Base-by-base conservation (phyloP, 2,113 vertebrate species). In the Myrmophylax atrothorax region DNA sequence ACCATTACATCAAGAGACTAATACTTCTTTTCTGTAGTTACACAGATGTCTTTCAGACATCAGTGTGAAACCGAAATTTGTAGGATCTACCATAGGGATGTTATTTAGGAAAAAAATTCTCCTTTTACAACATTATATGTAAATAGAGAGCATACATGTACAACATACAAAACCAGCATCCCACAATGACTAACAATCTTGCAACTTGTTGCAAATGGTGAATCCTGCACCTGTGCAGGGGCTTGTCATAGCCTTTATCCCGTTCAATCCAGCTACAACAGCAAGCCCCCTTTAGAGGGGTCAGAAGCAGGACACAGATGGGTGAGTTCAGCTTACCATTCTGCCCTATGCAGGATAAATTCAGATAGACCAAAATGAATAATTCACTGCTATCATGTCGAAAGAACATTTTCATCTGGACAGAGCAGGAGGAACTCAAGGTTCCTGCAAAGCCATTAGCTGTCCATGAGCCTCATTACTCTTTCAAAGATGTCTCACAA, bases 371-470 rank as follows among this genome's bases (percentile, higher is more conserved):
- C 70, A 44, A 70, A 90, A 55, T 2, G 2, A 38, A 59, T 55
- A 33, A 25, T 63, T 87, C 37, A 29, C 28, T 49, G 67, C 14
- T 66, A 69, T 9, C 25, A 29, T 3, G 15, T 53, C 53, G n/a
- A 68, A 77, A 33, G 37, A 75, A 47, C 28, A 66, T 28, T 79
- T 92, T 60, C 33, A 73, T 40, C 17, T 1, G 4, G 28, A 55
- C 24, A 68, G 24, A 68, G 52, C 52, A 82, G 37, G 13, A 87
- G 47, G 49, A 89, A 78, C 9, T 25, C 25, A 24, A 88, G 19
- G 52, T 35, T 40, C 22, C 18, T 46, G 62, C 31, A 69, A 3
- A 46, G 37, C 12, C 33, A 47, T 13, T 0, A 0, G 9, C 4
- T 1, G 5, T 46, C 18, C 59, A 18, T 1, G 7, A 67, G 37